These are phyloP conservation scores for Hoplostethus mediterraneus DNA, from an alignment of 2,797 vertebrate species.

Conservation along the genomic window DNA sequence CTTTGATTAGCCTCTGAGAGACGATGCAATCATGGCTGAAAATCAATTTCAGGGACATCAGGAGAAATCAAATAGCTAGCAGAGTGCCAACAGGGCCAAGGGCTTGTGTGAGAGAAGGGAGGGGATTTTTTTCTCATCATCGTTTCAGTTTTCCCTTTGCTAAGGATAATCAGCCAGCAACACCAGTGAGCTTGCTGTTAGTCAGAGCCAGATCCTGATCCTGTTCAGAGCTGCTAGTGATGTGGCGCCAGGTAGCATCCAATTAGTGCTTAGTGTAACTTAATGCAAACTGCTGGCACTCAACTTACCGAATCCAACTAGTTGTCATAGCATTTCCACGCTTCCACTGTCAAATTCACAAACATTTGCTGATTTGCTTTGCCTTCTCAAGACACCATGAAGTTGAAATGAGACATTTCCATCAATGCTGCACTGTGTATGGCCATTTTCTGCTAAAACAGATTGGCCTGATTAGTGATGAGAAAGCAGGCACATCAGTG, in stretches of 20 bases:
- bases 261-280: constrained; percentile 86
- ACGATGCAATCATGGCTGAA: constrained; percentile 83
- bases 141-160: constrained; percentile 74
- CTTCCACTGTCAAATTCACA: constrained; percentile 81
- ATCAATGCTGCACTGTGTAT: constrained; percentile 65
- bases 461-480: constrained; percentile 84
- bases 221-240: constrained; percentile 79
- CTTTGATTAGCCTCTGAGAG: constrained; percentile 84
- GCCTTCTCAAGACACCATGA: constrained; percentile 80
- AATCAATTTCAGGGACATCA: constrained; percentile 87
- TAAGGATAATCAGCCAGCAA: constrained; percentile 84
- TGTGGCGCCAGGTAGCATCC: constrained; percentile 86
- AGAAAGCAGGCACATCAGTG: constrained; percentile 70
- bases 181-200: constrained; percentile 81
- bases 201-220: constrained; percentile 79
- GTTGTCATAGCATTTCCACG: constrained; percentile 84
- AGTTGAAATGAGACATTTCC: constrained; percentile 83
- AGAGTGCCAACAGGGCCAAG: constrained; percentile 79
- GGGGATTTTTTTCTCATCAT: constrained; percentile 69
- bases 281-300: constrained; percentile 86
- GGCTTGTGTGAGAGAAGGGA: constrained; percentile 75
- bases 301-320: constrained; percentile 75
- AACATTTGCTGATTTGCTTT: constrained; percentile 84
- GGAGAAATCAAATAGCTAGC: constrained; percentile 80
- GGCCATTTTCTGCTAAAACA: constrained; percentile 82